Evolutionary conservation across 2,113 vertebrate genomes (phyloP), one percentile per base, ranked within the genome.

Genomic region (Eptesicus fuscus): DNA sequence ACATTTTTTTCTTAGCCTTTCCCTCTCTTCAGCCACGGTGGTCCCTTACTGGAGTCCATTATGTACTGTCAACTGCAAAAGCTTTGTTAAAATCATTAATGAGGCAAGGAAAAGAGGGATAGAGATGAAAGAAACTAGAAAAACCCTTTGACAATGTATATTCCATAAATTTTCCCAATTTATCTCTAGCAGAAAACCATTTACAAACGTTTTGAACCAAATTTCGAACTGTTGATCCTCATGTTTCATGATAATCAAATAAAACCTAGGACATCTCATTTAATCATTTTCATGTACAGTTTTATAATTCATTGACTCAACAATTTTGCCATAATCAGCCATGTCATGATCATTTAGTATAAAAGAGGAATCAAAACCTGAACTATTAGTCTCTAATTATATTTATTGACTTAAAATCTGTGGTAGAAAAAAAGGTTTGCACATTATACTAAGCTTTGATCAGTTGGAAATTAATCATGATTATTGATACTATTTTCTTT

Each of bases 281-380:
- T 98, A 97, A 98, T 98, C 96, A 98, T 82, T 94, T 92, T 95
- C 96, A 93, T 97, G 96, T 98, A 97, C 96, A 95, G 95, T 97
- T 97, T 98, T 98, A 96, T 97, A 98, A 98, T 98, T 98, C 96
- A 98, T 98, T 98, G 98, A 98, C 97, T 97, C 90, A 96, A 97
- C 94, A 97, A 97, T 98, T 97, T 98, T 95, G 97, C 90, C 47
- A 96, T 97, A 98, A 98, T 98, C 95, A 98, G 88, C 98, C 96
- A 98, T 95, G 97, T 98, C 96, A 97, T 65, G 5, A 91, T 83
- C 70, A 84, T 80, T 89, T 76, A 84, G 95, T 96, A 97, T 97
- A 98, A 91, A 96, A 95, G 94, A 94, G 92, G 95, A 98, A 97
- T 97, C 95, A 98, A 97, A 97, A 96, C 73, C 96, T 95, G 51